These are phyloP conservation scores for Phymorhynchus buccinoides DNA, from an alignment of 1,140 invertebrate genomes.

Conservation along the genomic window DNA sequence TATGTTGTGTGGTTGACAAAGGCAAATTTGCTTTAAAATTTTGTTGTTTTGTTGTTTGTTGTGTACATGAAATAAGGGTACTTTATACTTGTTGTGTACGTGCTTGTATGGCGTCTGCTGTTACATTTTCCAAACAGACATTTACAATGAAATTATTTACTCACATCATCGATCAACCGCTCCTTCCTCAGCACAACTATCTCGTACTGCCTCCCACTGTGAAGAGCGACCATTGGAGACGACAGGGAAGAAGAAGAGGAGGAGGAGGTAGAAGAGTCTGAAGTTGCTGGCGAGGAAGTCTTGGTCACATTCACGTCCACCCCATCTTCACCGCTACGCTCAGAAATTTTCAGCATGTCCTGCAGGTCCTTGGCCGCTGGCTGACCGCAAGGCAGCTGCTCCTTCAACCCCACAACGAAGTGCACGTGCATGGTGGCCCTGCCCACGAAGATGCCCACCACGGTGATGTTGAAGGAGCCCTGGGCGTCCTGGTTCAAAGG, in stretches of 20 bases:
- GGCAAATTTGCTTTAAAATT: too few species aligned
- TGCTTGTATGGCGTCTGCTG: too few species aligned
- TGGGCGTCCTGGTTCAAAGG: neutral
- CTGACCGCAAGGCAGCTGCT: neutral
- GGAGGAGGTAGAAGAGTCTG: neutral
- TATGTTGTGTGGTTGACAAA: too few species aligned
- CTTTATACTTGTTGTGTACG: too few species aligned
- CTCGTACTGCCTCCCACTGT: neutral
- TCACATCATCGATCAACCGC: conserved; percentile 59
- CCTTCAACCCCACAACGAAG: conserved; percentile 19
- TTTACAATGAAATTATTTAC: too few species aligned
- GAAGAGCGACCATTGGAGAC: neutral
- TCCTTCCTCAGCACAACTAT: conserved; percentile 13
- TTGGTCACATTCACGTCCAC: conserved; percentile 8
- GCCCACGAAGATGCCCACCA: neutral
- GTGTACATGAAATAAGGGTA: too few species aligned
- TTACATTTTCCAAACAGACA: too few species aligned
- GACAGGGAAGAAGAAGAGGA: neutral
- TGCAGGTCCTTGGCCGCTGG: conserved; percentile 1
- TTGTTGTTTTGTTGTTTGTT: too few species aligned
- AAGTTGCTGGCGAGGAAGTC: neutral
- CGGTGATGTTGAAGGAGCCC: conserved; percentile 8
- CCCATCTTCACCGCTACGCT: neutral
- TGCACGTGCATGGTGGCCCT: conserved; percentile 15
- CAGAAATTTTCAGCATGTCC: conserved; percentile 11